Conservation (phyloP, 2,888 invertebrate species). For the Trypoxylon attenuatum region DNA sequence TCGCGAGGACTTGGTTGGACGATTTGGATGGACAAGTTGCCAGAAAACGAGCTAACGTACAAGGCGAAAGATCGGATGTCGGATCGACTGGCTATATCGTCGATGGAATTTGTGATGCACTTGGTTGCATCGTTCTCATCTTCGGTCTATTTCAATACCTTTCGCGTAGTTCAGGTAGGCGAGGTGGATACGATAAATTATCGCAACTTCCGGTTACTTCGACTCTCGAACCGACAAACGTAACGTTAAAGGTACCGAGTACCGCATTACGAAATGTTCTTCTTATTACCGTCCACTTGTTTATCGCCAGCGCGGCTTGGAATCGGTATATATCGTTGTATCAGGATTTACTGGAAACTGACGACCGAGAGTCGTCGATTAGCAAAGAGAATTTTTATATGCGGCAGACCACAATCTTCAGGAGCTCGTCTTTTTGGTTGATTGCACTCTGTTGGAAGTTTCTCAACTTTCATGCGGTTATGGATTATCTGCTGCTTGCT, state of each 20-base stretch:
- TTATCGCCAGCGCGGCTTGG: conserved; percentile 87
- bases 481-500: conserved; percentile 84
- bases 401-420: conserved; percentile 80
- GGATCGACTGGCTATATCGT: conserved; percentile 88
- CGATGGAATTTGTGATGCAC: conserved; percentile 87
- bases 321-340: conserved; percentile 89
- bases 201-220: conserved; percentile 65
- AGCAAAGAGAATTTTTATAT: conserved; percentile 75
- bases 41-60: conserved; percentile 83
- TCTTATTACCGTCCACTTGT: conserved; percentile 82
- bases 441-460: conserved; percentile 86
- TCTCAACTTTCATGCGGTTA: conserved; percentile 85
- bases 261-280: conserved; percentile 80
- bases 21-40: conserved; percentile 92
- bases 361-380: conserved; percentile 66
- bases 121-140: conserved; percentile 84
- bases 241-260: conserved; percentile 61
- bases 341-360: conserved; percentile 84
- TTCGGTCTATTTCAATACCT: conserved; percentile 82
- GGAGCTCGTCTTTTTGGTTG: conserved; percentile 84
- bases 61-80: conserved; percentile 87
- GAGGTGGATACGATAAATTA: conserved; percentile 84
- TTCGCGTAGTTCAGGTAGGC: conserved; percentile 83
- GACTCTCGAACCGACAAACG: conserved; percentile 26
- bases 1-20: conserved; percentile 88